Conservation (phyloP, 2,113 vertebrate genomes). For the Galeopterus variegatus region DNA sequence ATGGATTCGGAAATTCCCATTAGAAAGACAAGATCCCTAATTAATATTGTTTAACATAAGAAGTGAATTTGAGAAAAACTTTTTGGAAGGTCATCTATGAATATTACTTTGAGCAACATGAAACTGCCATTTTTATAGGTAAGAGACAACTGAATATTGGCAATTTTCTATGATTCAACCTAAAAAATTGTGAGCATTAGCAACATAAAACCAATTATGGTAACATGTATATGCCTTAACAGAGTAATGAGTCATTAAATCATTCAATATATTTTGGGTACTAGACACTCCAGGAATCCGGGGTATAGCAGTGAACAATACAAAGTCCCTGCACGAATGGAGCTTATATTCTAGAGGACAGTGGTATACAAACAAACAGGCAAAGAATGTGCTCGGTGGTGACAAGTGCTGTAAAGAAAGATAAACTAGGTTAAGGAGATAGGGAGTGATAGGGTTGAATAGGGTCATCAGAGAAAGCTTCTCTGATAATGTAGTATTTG, state of each 20-base stretch:
- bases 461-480: background rate
- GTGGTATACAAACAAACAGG: background rate
- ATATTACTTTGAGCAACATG: background rate
- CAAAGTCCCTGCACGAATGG: background rate
- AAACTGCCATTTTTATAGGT: background rate
- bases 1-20: conserved; percentile 17
- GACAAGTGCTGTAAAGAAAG: background rate
- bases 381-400: background rate
- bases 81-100: background rate
- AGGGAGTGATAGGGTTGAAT: background rate
- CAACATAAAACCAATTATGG: background rate
- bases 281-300: background rate
- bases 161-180: background rate
- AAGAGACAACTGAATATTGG: background rate
- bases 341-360: background rate
- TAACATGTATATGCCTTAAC: background rate
- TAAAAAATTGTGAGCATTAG: background rate
- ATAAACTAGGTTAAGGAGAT: background rate
- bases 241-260: background rate
- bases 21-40: background rate
- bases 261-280: background rate
- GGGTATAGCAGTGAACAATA: background rate
- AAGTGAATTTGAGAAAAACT: background rate
- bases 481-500: background rate
- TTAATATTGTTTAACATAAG: background rate